Percentiles rank a stretch among this genome's conserved stretches.
Evolutionary conservation across 2,888 invertebrate genomes (phyloP).

Genomic region (Tetranychus piercei): DNA sequence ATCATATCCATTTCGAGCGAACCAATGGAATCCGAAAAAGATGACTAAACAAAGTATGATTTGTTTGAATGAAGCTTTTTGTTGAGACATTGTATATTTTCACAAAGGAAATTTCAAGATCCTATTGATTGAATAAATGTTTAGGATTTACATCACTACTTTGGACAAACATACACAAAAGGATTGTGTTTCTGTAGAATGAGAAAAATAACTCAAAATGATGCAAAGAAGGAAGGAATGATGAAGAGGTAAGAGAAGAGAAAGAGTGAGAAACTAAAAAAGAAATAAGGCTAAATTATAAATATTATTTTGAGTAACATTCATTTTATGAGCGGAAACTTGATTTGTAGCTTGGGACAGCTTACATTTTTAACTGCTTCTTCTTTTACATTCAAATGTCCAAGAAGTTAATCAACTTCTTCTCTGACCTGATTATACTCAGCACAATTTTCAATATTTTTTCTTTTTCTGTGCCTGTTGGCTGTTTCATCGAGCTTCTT

Average conservation of each 20-base stretch:
- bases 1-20: neutral
- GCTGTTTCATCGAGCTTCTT: neutral
- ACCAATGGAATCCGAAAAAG: neutral
- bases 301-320: neutral
- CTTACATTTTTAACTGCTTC: neutral
- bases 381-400: neutral
- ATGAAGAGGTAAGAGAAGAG: neutral
- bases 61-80: neutral
- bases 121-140: too few relatives aligned
- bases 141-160: too few relatives aligned
- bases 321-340: neutral
- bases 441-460: neutral
- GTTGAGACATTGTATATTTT: conserved; percentile 2
- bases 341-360: neutral
- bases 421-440: neutral
- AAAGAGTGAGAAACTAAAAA: conserved; percentile 2
- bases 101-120: neutral
- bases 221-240: neutral
- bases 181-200: too few relatives aligned
- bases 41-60: neutral
- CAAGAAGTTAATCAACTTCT: neutral
- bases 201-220: neutral
- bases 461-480: neutral
- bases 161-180: too few relatives aligned
- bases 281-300: neutral